phyloP scores from a whole-genome alignment of 2,888 invertebrate genomes.

The Oligia strigilis region DNA sequence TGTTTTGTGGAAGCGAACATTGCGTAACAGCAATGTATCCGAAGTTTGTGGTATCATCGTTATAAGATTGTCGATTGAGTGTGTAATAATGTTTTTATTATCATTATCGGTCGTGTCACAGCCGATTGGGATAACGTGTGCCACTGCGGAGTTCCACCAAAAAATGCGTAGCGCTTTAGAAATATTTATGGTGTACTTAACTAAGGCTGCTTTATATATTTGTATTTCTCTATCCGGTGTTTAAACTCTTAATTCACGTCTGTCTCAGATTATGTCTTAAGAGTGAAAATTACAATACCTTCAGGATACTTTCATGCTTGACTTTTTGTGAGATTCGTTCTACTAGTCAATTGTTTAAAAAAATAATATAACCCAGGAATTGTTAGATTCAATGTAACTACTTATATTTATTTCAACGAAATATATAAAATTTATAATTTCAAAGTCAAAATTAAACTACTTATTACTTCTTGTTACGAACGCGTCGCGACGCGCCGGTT shows the following conservation, averaged over 20 bases:
- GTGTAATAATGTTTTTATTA: slow-evolving; percentile 80
- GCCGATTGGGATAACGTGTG: slow-evolving; percentile 82
- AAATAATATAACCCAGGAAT: not conserved
- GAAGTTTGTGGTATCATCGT: slow-evolving; percentile 59
- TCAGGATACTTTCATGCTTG: not conserved
- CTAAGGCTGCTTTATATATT: slow-evolving; percentile 48
- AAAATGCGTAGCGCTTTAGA: slow-evolving; percentile 76
- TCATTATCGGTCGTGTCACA: slow-evolving; percentile 83
- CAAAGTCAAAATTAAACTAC: not conserved
- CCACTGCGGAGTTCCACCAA: slow-evolving; percentile 84
- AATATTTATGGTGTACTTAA: slow-evolving; percentile 58
- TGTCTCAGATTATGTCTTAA: not conserved
- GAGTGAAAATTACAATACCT: not conserved
- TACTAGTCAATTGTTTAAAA: not conserved
- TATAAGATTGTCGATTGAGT: slow-evolving; percentile 67
- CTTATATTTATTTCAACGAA: not conserved
- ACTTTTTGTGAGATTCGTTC: not conserved
- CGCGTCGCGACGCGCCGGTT: not conserved
- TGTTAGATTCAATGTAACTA: not conserved
- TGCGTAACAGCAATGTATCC: slow-evolving; percentile 70
- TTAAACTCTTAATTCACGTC: not conserved
- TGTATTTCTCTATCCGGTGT: slow-evolving; percentile 23
- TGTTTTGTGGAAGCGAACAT: slow-evolving; percentile 41
- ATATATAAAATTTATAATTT: not conserved
- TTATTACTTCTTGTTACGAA: not conserved